Evolutionary conservation across 2,888 invertebrate species (phyloP), one percentile per base, ranked within the genome.

Genomic region (Ceramica pisi): DNA sequence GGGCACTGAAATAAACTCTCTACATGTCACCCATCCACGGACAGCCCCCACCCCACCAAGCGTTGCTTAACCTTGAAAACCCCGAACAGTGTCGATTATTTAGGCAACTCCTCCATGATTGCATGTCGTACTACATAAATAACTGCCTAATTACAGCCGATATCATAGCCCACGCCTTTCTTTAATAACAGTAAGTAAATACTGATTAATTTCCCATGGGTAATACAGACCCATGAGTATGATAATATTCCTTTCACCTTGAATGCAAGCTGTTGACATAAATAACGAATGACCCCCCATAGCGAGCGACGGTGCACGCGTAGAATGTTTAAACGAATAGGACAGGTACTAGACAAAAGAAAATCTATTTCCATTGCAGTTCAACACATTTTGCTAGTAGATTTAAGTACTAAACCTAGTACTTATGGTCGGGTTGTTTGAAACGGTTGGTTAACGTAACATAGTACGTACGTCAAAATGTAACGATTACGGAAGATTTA

Each of bases 171-270:
- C 44, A 46, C 26, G 7, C 48, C 59, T 41, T 48, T 41, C 31
- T 41, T 2, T 56, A 60, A 35, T 72, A 67, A 50, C 56, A 67
- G 55, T 73, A 56, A 60, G 55, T 61, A 56, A 69, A 31, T 46
- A 48, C 38, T 31, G n/a, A 57, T 26, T 46, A 46, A 51, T 71
- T 75, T 56, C 75, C 65, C 23, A 31, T 44, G 38, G 65, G 31
- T 10, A 26, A 19, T 38, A 7, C 19, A 46, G 6, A 19, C 71
- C 61, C 46, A n/a, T 7, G 75, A 26, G 75, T 6, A 31, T 35
- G 38, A 38, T 69, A 41, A 16, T 75, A 61, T n/a, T 16, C 23
- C 55, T 75, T 65, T 75, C 60, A 70, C 75, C 75, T 70, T 75
- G 70, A 61, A 56, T 75, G 64, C 64, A 75, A 2, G 16, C 23